Percentiles rank a stretch among this genome's conserved stretches.
These are phyloP conservation scores for Megaleporinus macrocephalus DNA, from an alignment of 2,113 vertebrate species.

Conservation along the genomic window DNA sequence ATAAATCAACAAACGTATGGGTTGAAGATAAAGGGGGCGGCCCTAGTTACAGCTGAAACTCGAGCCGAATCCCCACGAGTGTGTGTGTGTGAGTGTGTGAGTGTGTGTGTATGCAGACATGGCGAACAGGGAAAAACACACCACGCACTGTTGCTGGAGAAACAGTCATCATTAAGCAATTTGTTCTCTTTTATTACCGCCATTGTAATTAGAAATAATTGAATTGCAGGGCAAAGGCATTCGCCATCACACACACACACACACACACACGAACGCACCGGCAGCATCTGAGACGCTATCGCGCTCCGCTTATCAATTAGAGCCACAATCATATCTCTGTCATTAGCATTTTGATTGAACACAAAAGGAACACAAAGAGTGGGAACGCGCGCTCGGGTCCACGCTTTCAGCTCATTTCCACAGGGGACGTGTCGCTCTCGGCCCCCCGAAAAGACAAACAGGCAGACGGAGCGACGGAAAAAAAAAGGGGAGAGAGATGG, in stretches of 20 bases:
- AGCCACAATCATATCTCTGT: conserved; percentile 76
- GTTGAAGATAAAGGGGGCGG: not conserved
- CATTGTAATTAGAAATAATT: conserved; percentile 93
- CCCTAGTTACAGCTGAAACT: conserved; percentile 39
- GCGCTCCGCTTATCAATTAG: conserved; percentile 94
- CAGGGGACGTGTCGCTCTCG: conserved; percentile 80
- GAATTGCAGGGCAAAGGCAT: conserved; percentile 84
- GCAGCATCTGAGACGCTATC: conserved; percentile 83
- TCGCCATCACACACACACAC: conserved; percentile 65
- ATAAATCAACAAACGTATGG: conserved; percentile 19
- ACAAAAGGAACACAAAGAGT: conserved; percentile 80
- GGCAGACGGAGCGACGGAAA: too few species aligned
- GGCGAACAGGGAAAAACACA: conserved; percentile 43
- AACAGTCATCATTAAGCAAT: conserved; percentile 84
- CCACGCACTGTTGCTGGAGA: conserved; percentile 73
- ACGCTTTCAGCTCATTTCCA: conserved; percentile 68
- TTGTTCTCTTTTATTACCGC: conserved; percentile 89
- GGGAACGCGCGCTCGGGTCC: not conserved
- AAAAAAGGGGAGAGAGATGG: conserved; percentile 45
- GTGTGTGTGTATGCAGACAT: not conserved
- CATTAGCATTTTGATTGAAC: conserved; percentile 99
- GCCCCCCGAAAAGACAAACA: too few species aligned
- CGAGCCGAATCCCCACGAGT: too few species aligned
- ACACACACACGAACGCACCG: conserved; percentile 39
- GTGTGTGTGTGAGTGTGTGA: conserved; percentile 34